Percentiles rank a stretch among this genome's conserved stretches.
Evolutionary conservation across 2,797 vertebrate genomes (phyloP).

Genomic region (Amphiprion clarkii): DNA sequence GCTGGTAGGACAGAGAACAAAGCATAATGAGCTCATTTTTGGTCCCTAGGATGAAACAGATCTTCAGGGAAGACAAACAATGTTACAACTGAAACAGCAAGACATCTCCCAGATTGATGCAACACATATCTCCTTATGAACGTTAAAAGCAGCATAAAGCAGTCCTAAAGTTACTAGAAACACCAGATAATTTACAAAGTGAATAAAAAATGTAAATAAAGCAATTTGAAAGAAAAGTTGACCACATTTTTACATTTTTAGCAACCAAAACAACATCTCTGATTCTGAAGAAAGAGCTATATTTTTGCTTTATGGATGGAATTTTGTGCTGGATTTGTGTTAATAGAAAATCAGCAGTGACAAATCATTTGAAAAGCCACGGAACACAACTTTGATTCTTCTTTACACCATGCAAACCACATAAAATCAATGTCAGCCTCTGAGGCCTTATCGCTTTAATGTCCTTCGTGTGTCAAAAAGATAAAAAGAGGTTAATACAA

Average conservation of each 20-base stretch:
- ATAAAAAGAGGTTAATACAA: conserved; percentile 70
- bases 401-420: conserved; percentile 12
- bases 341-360: not conserved
- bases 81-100: conserved; percentile 45
- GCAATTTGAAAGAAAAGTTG: not conserved
- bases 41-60: conserved; percentile 24
- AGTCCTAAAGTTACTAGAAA: not conserved
- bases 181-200: no score
- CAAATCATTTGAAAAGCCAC: conserved; percentile 4
- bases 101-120: not conserved
- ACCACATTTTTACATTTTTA: not conserved
- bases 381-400: not conserved
- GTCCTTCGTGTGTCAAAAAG: conserved; percentile 41
- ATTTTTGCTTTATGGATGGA: no score
- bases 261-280: not conserved
- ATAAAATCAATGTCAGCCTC: conserved; percentile 51
- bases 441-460: conserved; percentile 32
- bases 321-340: no score
- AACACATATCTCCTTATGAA: not conserved
- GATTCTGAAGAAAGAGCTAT: not conserved
- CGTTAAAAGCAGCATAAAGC: not conserved
- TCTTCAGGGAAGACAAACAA: conserved; percentile 20
- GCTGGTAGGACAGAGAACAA: not conserved
- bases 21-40: conserved; percentile 40
- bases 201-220: not conserved